phyloP scores from a whole-genome alignment of 30 jellyfish, hydroid and myxozoan genomes.

The Hydra vulgaris region DNA sequence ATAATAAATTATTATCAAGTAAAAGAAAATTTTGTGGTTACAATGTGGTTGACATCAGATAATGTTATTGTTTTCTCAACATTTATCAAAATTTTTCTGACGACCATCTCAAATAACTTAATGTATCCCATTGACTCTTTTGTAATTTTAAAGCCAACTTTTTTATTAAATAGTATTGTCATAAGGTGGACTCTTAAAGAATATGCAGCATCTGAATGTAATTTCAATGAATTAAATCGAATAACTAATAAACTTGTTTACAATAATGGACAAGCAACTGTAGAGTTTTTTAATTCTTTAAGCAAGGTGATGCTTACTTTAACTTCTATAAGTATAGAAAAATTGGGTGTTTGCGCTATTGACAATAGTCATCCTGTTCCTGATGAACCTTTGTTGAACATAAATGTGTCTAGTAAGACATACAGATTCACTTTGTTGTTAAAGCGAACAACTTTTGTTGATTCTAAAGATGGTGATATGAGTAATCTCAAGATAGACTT shows the following conservation, averaged over 20 bases:
- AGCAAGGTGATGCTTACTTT: neutral
- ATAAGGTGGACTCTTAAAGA: conserved; percentile 1
- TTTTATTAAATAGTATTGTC: neutral
- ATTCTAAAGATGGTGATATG: conserved; percentile 48
- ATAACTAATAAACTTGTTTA: neutral
- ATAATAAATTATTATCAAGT: neutral
- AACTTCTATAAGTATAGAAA: neutral
- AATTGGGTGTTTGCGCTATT: neutral
- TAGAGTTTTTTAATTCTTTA: neutral
- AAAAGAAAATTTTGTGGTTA: conserved; percentile 20
- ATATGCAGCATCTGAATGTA: neutral
- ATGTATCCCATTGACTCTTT: neutral
- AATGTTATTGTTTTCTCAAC: conserved; percentile 14
- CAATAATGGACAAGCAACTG: conserved; percentile 12
- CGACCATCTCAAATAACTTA: neutral
- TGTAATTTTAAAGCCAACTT: neutral
- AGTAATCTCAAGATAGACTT: conserved; percentile 19
- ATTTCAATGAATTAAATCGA: neutral
- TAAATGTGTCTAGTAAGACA: neutral
- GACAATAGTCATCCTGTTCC: conserved; percentile 9
- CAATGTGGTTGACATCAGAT: conserved; percentile 32
- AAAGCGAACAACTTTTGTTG: conserved; percentile 45
- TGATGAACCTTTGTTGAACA: conserved; percentile 5
- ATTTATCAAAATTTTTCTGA: conserved; percentile 2
- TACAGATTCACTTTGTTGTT: conserved; percentile 15